Conservation (phyloP, 92 coral and sea anemone species). For the Meandrina meandrites region DNA sequence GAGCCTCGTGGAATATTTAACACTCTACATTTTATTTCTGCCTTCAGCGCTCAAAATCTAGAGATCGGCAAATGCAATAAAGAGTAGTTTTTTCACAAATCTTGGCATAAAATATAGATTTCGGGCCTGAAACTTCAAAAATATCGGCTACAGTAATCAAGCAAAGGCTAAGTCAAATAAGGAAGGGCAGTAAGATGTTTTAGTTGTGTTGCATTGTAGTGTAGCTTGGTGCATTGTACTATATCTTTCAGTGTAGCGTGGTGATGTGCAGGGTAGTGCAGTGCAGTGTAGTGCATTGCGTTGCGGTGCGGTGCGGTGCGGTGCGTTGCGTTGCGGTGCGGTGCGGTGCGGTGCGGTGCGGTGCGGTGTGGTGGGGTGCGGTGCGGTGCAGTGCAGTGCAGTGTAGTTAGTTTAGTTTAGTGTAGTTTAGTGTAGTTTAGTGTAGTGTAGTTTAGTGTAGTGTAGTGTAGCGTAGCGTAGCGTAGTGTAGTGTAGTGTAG, state of each 20-base stretch:
- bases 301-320: background rate
- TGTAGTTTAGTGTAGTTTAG: too few species aligned
- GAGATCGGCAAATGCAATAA: background rate
- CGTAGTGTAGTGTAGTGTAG: too few species aligned
- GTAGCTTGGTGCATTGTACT: background rate
- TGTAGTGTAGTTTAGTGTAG: too few species aligned
- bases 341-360: background rate
- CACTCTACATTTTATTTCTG: background rate
- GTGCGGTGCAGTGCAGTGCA: background rate
- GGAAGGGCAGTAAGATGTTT: background rate
- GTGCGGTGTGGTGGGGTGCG: background rate
- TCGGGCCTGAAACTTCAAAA: background rate
- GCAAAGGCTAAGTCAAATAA: too few species aligned
- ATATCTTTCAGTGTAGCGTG: too few species aligned
- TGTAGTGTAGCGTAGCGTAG: too few species aligned
- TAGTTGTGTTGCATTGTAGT: background rate
- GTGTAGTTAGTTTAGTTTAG: too few species aligned
- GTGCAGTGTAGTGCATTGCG: background rate
- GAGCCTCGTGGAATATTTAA: slow-evolving; percentile 2
- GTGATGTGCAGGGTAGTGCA: too few species aligned
- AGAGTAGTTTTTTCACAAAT: background rate
- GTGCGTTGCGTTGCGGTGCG: background rate
- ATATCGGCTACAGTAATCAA: background rate
- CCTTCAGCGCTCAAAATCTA: background rate
- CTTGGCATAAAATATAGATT: background rate